Percentiles rank a stretch among this genome's conserved stretches.
These are phyloP conservation scores for Eremophila alpestris DNA, from an alignment of 2,797 vertebrate genomes.

Conservation along the genomic window DNA sequence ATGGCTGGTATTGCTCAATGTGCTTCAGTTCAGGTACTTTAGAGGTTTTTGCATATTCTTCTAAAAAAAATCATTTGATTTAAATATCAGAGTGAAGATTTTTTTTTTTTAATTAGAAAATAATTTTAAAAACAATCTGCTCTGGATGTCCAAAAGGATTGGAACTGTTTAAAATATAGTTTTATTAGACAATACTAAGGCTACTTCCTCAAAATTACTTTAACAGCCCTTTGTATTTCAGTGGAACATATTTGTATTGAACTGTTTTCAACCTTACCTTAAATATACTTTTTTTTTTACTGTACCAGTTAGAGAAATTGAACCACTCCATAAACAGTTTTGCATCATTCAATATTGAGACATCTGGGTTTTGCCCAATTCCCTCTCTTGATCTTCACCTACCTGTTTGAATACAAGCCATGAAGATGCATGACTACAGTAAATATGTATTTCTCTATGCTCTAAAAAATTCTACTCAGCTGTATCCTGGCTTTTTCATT, in stretches of 20 bases:
- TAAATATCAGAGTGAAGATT: neutral
- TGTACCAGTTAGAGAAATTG: neutral
- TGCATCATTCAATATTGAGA: neutral
- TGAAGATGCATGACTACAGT: neutral
- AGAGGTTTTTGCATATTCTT: neutral
- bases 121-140: accelerated
- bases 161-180: neutral
- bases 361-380: neutral
- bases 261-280: neutral
- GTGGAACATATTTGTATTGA: neutral
- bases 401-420: neutral
- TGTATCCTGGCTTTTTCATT: neutral
- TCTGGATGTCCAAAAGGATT: neutral
- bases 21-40: neutral
- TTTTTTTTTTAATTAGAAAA: neutral
- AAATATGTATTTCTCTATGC: neutral
- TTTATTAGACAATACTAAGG: neutral
- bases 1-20: neutral
- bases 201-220: neutral
- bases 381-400: neutral
- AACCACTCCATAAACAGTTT: neutral
- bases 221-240: neutral
- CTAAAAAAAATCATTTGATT: neutral
- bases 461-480: neutral
- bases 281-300: neutral